These are phyloP conservation scores for Stenchaetothrips biformis DNA, from an alignment of 2,888 invertebrate genomes.

Conservation along the genomic window DNA sequence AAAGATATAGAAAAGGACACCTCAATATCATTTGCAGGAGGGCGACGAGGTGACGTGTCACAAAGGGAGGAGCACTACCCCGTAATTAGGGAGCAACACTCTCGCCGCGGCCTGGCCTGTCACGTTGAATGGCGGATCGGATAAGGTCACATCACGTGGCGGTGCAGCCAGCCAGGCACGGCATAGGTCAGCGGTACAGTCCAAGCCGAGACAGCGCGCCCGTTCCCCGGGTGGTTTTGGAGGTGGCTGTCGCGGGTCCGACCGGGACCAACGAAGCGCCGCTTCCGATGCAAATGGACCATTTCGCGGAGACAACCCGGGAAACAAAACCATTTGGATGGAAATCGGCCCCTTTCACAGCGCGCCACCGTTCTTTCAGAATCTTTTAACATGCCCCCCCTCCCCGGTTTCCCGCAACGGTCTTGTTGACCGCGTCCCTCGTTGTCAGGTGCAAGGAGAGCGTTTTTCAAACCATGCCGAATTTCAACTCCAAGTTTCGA, in stretches of 20 bases:
- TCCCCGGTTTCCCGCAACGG: background rate
- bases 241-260: background rate
- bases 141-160: background rate
- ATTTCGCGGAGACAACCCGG: slow-evolving; percentile 7
- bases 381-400: background rate
- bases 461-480: no score
- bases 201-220: no score
- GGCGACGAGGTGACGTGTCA: no score
- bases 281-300: slow-evolving; percentile 20
- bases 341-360: background rate
- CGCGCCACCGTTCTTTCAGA: background rate
- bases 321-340: slow-evolving; percentile 23
- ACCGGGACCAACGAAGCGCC: background rate
- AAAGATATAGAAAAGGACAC: no score
- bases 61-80: no score
- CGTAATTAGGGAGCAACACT: background rate
- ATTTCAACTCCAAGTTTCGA: no score
- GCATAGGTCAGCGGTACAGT: no score
- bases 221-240: no score
- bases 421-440: background rate
- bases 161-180: no score
- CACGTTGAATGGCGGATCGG: background rate
- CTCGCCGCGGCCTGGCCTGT: background rate
- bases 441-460: no score
- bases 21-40: no score